Conservation (phyloP, 2,797 vertebrate species). For the Coregonus sp. region DNA sequence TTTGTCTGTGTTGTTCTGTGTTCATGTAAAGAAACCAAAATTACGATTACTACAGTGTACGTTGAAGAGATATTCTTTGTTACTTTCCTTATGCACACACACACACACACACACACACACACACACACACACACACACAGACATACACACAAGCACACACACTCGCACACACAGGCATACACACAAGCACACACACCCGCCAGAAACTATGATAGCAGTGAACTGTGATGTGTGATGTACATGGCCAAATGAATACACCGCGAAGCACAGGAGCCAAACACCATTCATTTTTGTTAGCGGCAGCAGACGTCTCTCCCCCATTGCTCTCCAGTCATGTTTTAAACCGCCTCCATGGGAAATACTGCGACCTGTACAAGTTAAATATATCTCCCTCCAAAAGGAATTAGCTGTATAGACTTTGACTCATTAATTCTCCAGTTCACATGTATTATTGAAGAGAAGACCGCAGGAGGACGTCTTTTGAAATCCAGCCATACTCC, state of each 20-base stretch:
- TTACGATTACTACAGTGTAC: not conserved
- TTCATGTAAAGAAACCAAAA: not conserved
- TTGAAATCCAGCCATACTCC: not conserved
- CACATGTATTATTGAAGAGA: constrained; percentile 45
- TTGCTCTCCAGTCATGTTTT: not conserved
- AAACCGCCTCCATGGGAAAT: constrained; percentile 33
- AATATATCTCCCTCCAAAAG: constrained; percentile 47
- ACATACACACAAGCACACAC: no score
- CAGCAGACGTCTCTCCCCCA: not conserved
- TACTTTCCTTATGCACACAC: not conserved
- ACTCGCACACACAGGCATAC: no score
- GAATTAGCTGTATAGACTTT: constrained; percentile 36
- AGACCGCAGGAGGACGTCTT: constrained; percentile 1
- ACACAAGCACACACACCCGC: not conserved
- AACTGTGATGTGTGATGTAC: not conserved
- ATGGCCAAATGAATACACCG: constrained; percentile 4
- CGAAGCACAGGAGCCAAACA: not conserved
- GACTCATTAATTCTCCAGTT: constrained; percentile 44
- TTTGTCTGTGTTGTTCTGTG: no score
- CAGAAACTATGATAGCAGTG: not conserved
- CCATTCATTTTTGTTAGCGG: constrained; percentile 7
- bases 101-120: not conserved
- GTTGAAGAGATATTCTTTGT: not conserved
- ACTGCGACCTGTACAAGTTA: constrained; percentile 50
- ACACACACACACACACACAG: no score